Conservation (phyloP, 2,888 invertebrate genomes). For the Leucozona laternaria region DNA sequence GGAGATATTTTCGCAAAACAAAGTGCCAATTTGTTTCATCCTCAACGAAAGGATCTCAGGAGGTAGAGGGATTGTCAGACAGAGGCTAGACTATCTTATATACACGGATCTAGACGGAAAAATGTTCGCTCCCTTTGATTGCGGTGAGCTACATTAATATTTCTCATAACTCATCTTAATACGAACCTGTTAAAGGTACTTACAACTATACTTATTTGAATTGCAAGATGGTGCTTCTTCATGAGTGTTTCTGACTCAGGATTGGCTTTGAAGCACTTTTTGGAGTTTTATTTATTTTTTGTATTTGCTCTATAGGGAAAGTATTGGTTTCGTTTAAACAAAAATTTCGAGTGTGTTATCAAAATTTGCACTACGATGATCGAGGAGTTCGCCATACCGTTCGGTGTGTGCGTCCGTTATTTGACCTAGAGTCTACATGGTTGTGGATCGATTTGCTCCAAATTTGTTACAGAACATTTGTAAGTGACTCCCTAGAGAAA, state of each 20-base stretch:
- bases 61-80: slow-evolving; percentile 8
- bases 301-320: too few relatives aligned
- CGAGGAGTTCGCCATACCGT: too few relatives aligned
- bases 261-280: neutral
- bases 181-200: slow-evolving; percentile 6
- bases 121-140: slow-evolving; percentile 56
- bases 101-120: slow-evolving; percentile 20
- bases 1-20: slow-evolving; percentile 46
- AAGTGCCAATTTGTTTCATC: slow-evolving; percentile 63
- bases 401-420: too few relatives aligned
- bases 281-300: too few relatives aligned
- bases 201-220: neutral
- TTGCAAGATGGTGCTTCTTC: neutral
- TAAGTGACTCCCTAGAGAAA: too few relatives aligned
- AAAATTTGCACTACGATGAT: too few relatives aligned
- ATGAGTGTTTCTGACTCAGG: slow-evolving; percentile 7
- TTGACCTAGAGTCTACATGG: too few relatives aligned
- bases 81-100: slow-evolving; percentile 31
- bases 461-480: too few relatives aligned
- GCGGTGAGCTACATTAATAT: slow-evolving; percentile 66
- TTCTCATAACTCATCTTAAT: slow-evolving; percentile 70
- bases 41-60: neutral
- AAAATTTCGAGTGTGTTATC: too few relatives aligned
- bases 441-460: too few relatives aligned
- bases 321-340: too few relatives aligned